Percentiles rank a stretch among this genome's conserved stretches.
Evolutionary conservation across 1,140 invertebrate species (phyloP).

Genomic region (Pseudomyrmex concolor): DNA sequence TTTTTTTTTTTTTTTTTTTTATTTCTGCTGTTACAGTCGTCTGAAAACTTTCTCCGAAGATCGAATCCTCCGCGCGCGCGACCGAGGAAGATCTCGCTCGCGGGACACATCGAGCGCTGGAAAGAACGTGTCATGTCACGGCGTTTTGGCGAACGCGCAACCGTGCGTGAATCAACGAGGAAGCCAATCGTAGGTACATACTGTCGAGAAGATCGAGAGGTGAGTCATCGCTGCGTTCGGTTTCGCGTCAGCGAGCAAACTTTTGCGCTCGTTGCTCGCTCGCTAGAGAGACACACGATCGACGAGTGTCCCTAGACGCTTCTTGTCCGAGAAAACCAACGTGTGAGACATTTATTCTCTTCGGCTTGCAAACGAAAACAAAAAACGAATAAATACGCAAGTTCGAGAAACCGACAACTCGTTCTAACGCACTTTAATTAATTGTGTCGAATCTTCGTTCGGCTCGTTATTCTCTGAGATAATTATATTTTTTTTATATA

Average conservation of each 20-base stretch:
- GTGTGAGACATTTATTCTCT: not conserved
- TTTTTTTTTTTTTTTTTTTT: not conserved
- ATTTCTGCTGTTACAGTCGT: not conserved
- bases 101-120: conserved; percentile 16
- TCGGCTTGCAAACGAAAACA: not conserved
- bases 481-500: not conserved
- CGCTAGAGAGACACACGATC: conserved; percentile 33
- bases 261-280: conserved; percentile 29
- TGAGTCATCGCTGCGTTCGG: conserved; percentile 68
- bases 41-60: not conserved
- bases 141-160: conserved; percentile 48
- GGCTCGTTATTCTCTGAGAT: not conserved
- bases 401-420: not conserved
- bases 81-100: not conserved
- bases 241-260: conserved; percentile 64
- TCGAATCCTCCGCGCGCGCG: not conserved
- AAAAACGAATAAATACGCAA: not conserved
- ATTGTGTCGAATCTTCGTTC: not conserved
- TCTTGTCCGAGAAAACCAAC: conserved; percentile 24
- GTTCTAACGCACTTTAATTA: not conserved
- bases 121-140: conserved; percentile 16
- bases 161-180: conserved; percentile 65
- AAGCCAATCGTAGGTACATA: conserved; percentile 61
- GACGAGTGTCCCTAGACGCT: not conserved
- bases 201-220: conserved; percentile 42